Conservation (phyloP, 2,797 vertebrate genomes). For the Manis pentadactyla region DNA sequence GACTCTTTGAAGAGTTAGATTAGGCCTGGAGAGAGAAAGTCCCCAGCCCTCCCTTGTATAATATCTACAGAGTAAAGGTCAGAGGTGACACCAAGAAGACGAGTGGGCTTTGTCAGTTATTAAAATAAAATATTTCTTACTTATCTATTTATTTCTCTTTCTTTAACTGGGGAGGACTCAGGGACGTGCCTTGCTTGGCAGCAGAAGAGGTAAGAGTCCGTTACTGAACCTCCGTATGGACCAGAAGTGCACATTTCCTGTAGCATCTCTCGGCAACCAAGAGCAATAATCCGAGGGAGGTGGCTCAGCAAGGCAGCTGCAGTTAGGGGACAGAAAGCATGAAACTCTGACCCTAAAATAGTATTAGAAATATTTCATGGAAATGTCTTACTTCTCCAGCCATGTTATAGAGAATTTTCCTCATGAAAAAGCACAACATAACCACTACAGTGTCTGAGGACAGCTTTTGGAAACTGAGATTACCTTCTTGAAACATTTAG, state of each 20-base stretch:
- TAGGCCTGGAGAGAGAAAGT: neutral
- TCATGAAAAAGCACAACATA: neutral
- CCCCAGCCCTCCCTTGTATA: neutral
- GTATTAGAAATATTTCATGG: neutral
- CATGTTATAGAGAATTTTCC: neutral
- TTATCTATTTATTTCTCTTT: neutral
- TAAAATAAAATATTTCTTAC: neutral
- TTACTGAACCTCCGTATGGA: neutral
- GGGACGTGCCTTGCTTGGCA: neutral
- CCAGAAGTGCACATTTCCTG: neutral
- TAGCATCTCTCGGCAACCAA: neutral
- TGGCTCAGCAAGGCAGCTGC: neutral
- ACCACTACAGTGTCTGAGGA: neutral
- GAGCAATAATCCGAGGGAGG: neutral
- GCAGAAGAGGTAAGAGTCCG: neutral
- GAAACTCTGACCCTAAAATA: neutral
- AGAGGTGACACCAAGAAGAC: no score
- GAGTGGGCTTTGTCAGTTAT: neutral
- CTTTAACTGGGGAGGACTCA: neutral
- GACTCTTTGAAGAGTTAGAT: no score
- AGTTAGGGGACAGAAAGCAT: neutral
- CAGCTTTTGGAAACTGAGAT: neutral
- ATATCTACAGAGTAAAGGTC: neutral
- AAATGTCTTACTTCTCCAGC: neutral
- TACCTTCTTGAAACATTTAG: neutral